Percentiles rank a stretch among this genome's conserved stretches.
These are phyloP conservation scores for Adoxophyes honmai DNA, from an alignment of 1,140 invertebrate species.

Conservation along the genomic window DNA sequence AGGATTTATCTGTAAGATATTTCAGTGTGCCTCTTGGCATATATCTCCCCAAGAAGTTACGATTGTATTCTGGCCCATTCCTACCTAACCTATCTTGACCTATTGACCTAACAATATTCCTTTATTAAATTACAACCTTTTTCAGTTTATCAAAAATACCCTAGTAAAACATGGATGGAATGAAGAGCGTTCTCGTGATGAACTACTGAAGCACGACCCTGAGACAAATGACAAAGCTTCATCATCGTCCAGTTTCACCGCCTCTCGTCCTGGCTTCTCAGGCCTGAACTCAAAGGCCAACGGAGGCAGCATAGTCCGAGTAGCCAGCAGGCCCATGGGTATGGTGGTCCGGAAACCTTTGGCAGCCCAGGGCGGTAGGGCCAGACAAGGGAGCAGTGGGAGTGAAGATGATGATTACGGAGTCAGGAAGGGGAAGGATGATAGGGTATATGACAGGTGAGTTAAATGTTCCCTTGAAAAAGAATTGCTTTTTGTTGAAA, in stretches of 20 bases:
- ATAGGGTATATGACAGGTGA: constrained; percentile 68
- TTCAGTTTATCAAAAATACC: constrained; percentile 66
- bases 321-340: constrained; percentile 16
- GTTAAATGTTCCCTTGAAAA: no score
- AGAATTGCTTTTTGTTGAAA: no score
- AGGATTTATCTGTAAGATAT: no score
- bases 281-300: constrained; percentile 32
- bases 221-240: constrained; percentile 53
- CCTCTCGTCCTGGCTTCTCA: constrained; percentile 39
- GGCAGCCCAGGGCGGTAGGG: constrained; percentile 43
- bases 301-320: constrained; percentile 29
- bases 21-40: no score
- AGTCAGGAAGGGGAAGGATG: constrained; percentile 64
- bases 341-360: constrained; percentile 39
- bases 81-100: no score
- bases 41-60: no score
- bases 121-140: no score
- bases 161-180: constrained; percentile 69
- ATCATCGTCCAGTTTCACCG: constrained; percentile 25
- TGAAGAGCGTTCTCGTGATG: constrained; percentile 68
- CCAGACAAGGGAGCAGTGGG: constrained; percentile 56
- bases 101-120: no score
- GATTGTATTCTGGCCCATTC: no score
- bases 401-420: constrained; percentile 69
- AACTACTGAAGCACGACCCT: constrained; percentile 65